A percentile compares a stretch with the other conserved stretches of the same genome.
Evolutionary conservation across 2,113 vertebrate genomes (phyloP).

Genomic region (Merops nubicus): DNA sequence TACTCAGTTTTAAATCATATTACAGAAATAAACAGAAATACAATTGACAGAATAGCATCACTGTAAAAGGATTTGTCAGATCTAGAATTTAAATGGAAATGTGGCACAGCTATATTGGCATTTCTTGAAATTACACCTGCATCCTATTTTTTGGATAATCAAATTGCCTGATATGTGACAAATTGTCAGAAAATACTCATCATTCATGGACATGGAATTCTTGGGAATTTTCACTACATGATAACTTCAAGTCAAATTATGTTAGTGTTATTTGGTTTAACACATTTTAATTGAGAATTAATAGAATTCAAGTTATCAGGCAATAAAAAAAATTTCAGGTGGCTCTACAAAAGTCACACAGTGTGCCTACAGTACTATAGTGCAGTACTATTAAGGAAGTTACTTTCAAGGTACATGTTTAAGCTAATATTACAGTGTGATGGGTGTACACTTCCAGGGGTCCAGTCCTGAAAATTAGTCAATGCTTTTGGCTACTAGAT

Average conservation of each 20-base stretch:
- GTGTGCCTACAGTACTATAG: background rate
- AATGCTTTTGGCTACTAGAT: background rate
- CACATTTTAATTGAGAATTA: background rate
- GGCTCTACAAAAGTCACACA: background rate
- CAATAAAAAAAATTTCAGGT: background rate
- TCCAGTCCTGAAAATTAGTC: background rate
- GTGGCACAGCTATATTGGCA: background rate
- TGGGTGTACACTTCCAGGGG: background rate
- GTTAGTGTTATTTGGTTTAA: background rate
- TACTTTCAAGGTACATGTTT: background rate
- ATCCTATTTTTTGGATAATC: background rate
- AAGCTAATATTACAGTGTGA: background rate
- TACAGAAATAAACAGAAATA: background rate
- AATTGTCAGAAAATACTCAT: background rate
- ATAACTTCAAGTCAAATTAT: background rate
- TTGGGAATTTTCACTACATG: background rate
- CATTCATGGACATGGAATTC: background rate
- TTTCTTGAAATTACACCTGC: background rate
- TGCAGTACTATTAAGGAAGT: background rate
- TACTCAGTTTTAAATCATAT: background rate
- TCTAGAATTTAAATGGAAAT: background rate
- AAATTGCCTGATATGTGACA: background rate
- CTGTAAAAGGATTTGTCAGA: background rate
- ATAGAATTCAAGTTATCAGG: background rate
- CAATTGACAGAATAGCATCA: fast-evolving